Evolutionary conservation across 2,113 vertebrate genomes (phyloP).

Genomic region (Amphiprion percula): DNA sequence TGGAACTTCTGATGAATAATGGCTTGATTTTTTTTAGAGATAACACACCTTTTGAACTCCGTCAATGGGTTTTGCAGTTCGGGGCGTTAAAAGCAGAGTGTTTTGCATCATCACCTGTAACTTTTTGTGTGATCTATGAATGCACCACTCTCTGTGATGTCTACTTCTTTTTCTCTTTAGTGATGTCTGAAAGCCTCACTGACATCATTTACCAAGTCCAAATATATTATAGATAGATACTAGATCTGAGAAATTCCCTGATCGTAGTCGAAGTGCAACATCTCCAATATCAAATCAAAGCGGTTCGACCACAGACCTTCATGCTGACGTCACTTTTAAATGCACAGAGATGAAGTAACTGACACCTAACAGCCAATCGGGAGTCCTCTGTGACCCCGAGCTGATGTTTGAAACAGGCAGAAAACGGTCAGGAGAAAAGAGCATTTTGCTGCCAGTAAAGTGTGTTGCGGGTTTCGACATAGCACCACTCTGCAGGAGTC

Average conservation of each 20-base stretch:
- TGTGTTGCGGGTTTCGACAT: slow-evolving; percentile 46
- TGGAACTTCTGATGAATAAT: no score
- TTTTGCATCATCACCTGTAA: background rate
- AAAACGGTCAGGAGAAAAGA: background rate
- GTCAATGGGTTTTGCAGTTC: no score
- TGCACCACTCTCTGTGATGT: no score
- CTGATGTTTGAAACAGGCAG: background rate
- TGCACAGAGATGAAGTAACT: background rate
- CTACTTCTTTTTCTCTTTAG: background rate
- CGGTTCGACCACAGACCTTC: background rate
- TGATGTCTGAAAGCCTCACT: background rate
- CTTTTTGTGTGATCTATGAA: background rate
- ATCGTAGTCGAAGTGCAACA: background rate
- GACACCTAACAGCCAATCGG: background rate
- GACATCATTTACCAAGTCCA: background rate
- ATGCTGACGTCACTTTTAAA: background rate
- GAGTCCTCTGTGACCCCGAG: background rate
- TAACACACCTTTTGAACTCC: no score
- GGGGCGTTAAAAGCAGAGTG: no score
- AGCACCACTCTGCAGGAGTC: slow-evolving; percentile 44
- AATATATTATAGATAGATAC: background rate
- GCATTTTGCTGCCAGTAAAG: slow-evolving; percentile 8
- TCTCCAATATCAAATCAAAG: slow-evolving; percentile 1
- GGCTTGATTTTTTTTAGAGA: no score
- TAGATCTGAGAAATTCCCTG: background rate